Percentiles rank a stretch among this genome's conserved stretches.
These are phyloP conservation scores for Phytoseiulus persimilis DNA, from an alignment of 2,888 invertebrate genomes.

Conservation along the genomic window DNA sequence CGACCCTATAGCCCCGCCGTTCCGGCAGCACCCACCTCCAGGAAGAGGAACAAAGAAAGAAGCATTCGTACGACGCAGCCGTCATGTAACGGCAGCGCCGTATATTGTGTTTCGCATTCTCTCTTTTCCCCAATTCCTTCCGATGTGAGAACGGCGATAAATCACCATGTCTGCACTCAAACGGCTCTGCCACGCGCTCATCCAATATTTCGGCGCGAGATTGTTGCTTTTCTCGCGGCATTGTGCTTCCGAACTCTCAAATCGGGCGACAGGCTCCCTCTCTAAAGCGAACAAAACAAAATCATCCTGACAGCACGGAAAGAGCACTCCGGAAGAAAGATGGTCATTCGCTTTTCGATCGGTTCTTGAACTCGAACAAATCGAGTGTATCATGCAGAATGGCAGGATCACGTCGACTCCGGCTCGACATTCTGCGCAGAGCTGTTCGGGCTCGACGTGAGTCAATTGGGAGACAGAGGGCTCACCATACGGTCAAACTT, in stretches of 20 bases:
- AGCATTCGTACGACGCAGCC: neutral
- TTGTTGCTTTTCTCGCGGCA: neutral
- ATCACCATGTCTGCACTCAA: neutral
- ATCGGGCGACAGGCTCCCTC: neutral
- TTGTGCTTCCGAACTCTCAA: neutral
- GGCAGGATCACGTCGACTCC: no score
- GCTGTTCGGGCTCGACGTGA: no score
- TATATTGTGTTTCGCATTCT: neutral
- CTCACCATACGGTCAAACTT: no score
- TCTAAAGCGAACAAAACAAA: neutral
- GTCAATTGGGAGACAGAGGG: no score
- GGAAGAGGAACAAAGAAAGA: neutral
- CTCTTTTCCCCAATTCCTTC: neutral
- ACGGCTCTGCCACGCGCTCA: neutral
- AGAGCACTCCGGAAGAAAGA: no score
- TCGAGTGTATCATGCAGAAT: no score
- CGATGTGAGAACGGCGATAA: neutral
- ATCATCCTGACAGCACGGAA: no score
- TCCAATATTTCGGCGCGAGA: neutral
- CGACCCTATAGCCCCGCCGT: neutral
- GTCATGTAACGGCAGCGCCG: neutral
- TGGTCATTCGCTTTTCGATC: no score
- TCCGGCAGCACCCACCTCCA: neutral
- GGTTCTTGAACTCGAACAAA: no score
- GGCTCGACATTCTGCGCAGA: no score